Percentiles rank a stretch among this genome's conserved stretches.
Conservation (phyloP, 2,113 vertebrate species). For the Lampris megalopsis region DNA sequence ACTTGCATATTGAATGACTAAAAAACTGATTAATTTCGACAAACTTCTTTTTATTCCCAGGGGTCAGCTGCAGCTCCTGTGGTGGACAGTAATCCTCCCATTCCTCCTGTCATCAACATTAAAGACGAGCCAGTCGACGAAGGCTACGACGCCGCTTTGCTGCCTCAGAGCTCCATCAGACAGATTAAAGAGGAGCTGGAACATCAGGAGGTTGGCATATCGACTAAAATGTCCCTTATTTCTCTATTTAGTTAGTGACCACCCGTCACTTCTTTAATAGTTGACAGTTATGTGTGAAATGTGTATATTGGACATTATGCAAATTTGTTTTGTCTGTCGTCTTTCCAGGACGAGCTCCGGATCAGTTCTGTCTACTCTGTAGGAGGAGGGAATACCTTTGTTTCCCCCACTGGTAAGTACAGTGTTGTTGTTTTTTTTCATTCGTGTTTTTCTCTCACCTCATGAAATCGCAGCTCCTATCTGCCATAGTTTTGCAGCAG, state of each 20-base stretch:
- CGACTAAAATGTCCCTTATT: not conserved
- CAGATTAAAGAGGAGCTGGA: conserved; percentile 95
- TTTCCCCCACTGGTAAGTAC: conserved; percentile 86
- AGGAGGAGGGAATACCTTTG: conserved; percentile 81
- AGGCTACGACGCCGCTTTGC: conserved; percentile 92
- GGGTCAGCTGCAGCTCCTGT: conserved; percentile 45
- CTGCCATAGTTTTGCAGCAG: not conserved
- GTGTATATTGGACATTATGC: no score
- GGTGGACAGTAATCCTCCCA: conserved; percentile 81
- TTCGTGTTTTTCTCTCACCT: not conserved
- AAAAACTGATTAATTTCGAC: no score
- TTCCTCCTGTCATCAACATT: conserved; percentile 88
- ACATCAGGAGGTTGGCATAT: conserved; percentile 87
- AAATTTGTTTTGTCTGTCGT: conserved; percentile 14
- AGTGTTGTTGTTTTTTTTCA: not conserved
- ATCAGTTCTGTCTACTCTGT: conserved; percentile 98
- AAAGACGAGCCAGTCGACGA: conserved; percentile 98
- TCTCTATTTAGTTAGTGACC: not conserved
- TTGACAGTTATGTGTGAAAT: no score
- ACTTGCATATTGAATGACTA: no score
- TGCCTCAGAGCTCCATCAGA: conserved; percentile 82
- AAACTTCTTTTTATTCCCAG: conserved; percentile 24
- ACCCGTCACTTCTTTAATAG: not conserved
- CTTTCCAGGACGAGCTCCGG: conserved; percentile 91
- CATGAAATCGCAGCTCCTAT: no score